These are phyloP conservation scores for Seriola dumerili DNA, from an alignment of 2,113 vertebrate genomes.

Conservation along the genomic window DNA sequence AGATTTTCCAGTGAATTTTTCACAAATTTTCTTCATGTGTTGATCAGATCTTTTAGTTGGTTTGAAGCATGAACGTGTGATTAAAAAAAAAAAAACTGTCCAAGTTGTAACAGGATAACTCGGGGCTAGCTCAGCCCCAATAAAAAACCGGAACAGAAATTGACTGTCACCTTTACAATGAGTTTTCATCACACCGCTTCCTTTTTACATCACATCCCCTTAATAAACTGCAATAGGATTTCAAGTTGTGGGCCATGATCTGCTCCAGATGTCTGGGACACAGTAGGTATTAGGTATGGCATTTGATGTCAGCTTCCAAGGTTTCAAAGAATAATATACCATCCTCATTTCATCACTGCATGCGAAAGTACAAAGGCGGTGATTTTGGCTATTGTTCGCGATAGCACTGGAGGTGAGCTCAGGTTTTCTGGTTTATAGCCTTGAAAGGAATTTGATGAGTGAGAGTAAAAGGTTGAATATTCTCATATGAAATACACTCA, in stretches of 20 bases:
- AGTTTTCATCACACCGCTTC: slow-evolving; percentile 38
- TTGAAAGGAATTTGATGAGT: background rate
- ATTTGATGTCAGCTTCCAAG: slow-evolving; percentile 42
- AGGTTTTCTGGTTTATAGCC: background rate
- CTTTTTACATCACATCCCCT: slow-evolving; percentile 45
- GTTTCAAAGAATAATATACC: slow-evolving; percentile 26
- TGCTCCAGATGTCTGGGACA: slow-evolving; percentile 30
- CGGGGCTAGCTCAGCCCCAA: background rate
- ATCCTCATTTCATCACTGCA: slow-evolving; percentile 33
- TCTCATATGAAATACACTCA: background rate
- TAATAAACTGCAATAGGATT: slow-evolving; percentile 52
- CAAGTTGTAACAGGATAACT: slow-evolving; percentile 29
- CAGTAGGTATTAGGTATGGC: slow-evolving; percentile 47
- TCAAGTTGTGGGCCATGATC: slow-evolving; percentile 42
- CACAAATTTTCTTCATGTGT: background rate
- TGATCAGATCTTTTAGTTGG: background rate
- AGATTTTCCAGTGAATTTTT: background rate
- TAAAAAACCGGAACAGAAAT: slow-evolving; percentile 18
- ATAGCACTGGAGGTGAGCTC: background rate
- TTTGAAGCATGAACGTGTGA: slow-evolving; percentile 3
- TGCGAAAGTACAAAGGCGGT: slow-evolving; percentile 2
- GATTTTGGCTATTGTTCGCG: background rate
- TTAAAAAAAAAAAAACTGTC: slow-evolving; percentile 3
- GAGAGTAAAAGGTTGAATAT: background rate
- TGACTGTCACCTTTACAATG: slow-evolving; percentile 31